phyloP scores from a whole-genome alignment of 2,888 invertebrate species.

The Drosophila hamatofila region DNA sequence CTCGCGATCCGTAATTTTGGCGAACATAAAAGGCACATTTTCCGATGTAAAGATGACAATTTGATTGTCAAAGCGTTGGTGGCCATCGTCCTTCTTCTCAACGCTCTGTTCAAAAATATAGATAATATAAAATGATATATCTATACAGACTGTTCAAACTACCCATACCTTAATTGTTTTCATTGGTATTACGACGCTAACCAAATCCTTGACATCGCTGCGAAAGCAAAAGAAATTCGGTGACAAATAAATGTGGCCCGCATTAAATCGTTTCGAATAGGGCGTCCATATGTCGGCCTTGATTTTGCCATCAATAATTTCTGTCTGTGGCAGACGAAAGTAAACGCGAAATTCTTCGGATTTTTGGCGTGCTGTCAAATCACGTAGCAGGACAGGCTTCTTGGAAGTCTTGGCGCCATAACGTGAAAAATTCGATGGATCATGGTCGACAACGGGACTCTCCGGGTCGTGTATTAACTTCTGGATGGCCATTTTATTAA shows the following conservation, averaged over 20 bases:
- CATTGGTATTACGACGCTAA: conserved; percentile 95
- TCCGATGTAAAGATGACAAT: conserved; percentile 93
- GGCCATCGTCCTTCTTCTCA: conserved; percentile 85
- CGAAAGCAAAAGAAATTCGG: conserved; percentile 98
- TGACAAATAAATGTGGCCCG: conserved; percentile 95
- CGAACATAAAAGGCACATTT: conserved; percentile 94
- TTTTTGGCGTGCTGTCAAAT: conserved; percentile 96
- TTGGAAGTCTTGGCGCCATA: conserved; percentile 92
- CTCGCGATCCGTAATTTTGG: conserved; percentile 94
- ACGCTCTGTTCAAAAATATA: conserved; percentile 78
- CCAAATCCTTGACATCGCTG: conserved; percentile 93
- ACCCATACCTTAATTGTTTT: conserved; percentile 89
- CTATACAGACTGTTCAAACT: not conserved
- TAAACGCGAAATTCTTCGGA: conserved; percentile 95
- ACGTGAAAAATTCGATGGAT: conserved; percentile 93
- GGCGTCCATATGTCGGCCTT: conserved; percentile 95
- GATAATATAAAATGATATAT: not conserved
- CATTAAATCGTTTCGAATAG: conserved; percentile 95
- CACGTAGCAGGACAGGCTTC: conserved; percentile 96
- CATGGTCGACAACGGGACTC: conserved; percentile 95
- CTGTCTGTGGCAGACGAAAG: conserved; percentile 93
- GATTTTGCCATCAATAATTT: conserved; percentile 97
- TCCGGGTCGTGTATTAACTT: conserved; percentile 92
- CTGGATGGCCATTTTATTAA: conserved; percentile 98
- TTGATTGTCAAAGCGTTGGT: conserved; percentile 84